Conservation (phyloP, 2,888 invertebrate genomes). For the Hydrotaea cyrtoneurina region DNA sequence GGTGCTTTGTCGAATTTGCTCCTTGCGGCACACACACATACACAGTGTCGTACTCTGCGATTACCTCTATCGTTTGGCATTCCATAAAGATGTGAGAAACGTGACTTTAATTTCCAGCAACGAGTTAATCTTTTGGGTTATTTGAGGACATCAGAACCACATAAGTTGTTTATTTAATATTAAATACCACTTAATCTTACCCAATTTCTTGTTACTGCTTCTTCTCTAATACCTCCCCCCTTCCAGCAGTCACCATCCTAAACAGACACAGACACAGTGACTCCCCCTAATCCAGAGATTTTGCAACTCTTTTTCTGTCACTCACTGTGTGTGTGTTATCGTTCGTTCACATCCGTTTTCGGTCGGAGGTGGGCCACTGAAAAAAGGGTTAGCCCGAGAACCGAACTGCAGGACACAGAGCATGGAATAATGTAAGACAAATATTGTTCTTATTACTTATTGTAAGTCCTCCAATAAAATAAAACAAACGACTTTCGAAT, state of each 20-base stretch:
- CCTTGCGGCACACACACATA: not conserved
- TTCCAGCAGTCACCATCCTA: not conserved
- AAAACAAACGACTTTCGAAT: constrained; percentile 19
- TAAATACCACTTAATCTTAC: constrained; percentile 27
- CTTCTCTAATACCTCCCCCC: not conserved
- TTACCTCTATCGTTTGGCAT: constrained; percentile 18
- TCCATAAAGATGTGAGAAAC: constrained; percentile 5
- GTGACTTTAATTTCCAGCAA: constrained; percentile 26
- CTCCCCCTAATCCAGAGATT: not conserved
- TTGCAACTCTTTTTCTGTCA: constrained; percentile 6
- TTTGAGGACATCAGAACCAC: constrained; percentile 27
- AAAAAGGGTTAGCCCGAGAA: not conserved
- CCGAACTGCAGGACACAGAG: not conserved
- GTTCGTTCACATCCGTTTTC: constrained; percentile 2
- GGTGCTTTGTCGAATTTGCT: not conserved
- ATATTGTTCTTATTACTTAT: constrained; percentile 28
- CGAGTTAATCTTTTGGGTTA: constrained; percentile 25
- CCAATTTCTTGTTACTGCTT: constrained; percentile 17
- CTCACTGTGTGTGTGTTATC: constrained; percentile 15
- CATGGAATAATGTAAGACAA: not conserved
- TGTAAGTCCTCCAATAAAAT: constrained; percentile 22
- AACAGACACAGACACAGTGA: not conserved
- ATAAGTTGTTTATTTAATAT: constrained; percentile 25
- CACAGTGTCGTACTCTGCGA: not conserved
- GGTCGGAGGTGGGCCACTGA: not conserved